Evolutionary conservation across 1,140 invertebrate species (phyloP).

Genomic region (Drosophila rhopaloa): DNA sequence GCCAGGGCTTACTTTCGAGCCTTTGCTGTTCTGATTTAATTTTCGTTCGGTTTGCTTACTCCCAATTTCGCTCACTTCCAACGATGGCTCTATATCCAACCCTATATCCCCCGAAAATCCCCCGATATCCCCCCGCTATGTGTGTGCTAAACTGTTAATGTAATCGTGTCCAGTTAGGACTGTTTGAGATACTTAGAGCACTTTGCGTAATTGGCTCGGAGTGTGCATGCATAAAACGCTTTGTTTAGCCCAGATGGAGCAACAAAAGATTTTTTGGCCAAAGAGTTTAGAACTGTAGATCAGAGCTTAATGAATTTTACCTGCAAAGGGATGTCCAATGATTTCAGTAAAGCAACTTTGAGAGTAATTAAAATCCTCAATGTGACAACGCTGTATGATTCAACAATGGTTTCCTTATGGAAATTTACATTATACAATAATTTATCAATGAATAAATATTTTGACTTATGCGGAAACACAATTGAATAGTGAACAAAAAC

Average conservation of each 20-base stretch:
- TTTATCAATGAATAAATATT: neutral
- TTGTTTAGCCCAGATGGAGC: constrained; percentile 44
- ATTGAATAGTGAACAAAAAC: too few species aligned
- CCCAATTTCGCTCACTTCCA: constrained; percentile 14
- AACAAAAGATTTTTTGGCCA: constrained; percentile 28
- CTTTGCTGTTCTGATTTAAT: constrained; percentile 58
- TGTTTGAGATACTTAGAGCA: constrained; percentile 69
- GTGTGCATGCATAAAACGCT: constrained; percentile 69
- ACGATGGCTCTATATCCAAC: constrained; percentile 3
- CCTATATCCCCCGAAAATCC: neutral
- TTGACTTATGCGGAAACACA: too few species aligned
- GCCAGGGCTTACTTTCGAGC: constrained; percentile 53
- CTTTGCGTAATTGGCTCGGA: constrained; percentile 73
- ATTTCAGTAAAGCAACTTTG: neutral
- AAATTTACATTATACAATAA: neutral
- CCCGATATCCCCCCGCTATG: neutral
- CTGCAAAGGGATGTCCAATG: neutral
- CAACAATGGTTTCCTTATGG: neutral
- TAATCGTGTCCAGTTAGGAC: constrained; percentile 70
- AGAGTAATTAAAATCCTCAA: constrained; percentile 1
- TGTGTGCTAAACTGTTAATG: constrained; percentile 71
- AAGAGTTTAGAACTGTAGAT: constrained; percentile 10
- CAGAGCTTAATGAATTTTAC: constrained; percentile 6
- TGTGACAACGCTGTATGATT: neutral
- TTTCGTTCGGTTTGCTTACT: constrained; percentile 62